Base-by-base conservation (phyloP, 2,888 invertebrate genomes). In the Drosophila quinaria region DNA sequence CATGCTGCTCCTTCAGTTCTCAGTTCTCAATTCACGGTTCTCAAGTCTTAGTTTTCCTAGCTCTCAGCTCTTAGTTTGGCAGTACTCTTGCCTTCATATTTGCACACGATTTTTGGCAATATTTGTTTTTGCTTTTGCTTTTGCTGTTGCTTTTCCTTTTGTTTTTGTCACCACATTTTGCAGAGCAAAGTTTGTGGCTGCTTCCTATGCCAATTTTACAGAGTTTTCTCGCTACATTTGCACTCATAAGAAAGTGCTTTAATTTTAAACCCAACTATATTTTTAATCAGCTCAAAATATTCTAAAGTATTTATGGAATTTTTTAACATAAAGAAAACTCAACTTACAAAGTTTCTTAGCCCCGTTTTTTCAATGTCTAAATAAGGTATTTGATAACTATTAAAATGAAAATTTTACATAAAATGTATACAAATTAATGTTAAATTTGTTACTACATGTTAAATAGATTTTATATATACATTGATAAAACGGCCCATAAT, bases 131-230 rank as follows among this genome's bases (percentile, higher is more conserved):
- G 42, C 47, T 61, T 39, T 37, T 46, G 42, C 47, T 61, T 52
- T 60, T 49, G 44, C 50, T 19, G 54, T 73, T 58, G 37, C 29
- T n/a, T 54, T 39, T 47, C n/a, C 39, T 58, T 68, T 61, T 39
- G 42, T 44, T 55, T 54, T 31, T 78, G 64, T 42, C 51, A 49
- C 55, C 63, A 33, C 56, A 62, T 65, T 52, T 41, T 33, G 47
- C 55, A 63, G 56, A 56, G 19, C 41, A 49, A 82, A 79, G 70
- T 73, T 75, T 65, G 50, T 35, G 50, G 64, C 49, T 42, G 59
- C 42, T 15, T 66, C 72, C 66, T 59, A 35, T 54, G 73, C 56
- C 55, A 72, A 68, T 49, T 78, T 70, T 51, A 65, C 61, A 66
- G 66, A 59, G 55, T 46, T 71, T 49, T 47, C 22, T 41, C 11